Percentiles rank a stretch among this genome's conserved stretches.
Conservation (phyloP, 1,140 invertebrate genomes). For the Centruroides sculpturatus region DNA sequence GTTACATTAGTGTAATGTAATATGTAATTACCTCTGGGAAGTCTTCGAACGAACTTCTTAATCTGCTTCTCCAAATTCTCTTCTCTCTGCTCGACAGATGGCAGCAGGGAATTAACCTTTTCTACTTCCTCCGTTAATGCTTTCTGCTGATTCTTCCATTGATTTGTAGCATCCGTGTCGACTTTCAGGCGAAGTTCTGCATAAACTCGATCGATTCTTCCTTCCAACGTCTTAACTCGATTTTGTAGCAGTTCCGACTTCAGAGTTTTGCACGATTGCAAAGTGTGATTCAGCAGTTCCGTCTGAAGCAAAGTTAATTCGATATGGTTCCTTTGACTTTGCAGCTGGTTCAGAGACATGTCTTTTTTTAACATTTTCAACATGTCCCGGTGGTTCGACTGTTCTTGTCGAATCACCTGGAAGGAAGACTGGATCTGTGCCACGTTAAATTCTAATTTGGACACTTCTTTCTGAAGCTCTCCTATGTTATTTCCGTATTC, state of each 20-base stretch:
- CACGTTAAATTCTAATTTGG: conserved; percentile 5
- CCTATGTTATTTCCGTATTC: neutral
- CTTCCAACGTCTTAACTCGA: neutral
- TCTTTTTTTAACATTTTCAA: conserved; percentile 1
- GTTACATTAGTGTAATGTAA: neutral
- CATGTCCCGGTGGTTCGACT: neutral
- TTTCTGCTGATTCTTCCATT: neutral
- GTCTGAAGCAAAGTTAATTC: neutral
- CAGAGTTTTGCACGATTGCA: neutral
- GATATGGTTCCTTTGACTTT: neutral
- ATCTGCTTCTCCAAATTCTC: neutral
- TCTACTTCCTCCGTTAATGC: neutral
- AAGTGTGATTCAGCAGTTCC: neutral
- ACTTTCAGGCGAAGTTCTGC: neutral
- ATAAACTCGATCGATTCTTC: neutral
- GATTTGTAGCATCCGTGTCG: neutral
- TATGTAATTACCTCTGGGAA: conserved; percentile 4
- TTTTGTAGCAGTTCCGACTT: neutral
- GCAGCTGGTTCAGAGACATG: neutral
- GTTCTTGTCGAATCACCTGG: neutral
- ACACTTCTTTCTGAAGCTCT: conserved; percentile 9
- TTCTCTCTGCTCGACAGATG: neutral
- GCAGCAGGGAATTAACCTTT: neutral
- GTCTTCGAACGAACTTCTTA: neutral
- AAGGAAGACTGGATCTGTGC: conserved; percentile 4